Evolutionary conservation across 2,797 vertebrate genomes (phyloP).

Genomic region (Syncerus caffer): DNA sequence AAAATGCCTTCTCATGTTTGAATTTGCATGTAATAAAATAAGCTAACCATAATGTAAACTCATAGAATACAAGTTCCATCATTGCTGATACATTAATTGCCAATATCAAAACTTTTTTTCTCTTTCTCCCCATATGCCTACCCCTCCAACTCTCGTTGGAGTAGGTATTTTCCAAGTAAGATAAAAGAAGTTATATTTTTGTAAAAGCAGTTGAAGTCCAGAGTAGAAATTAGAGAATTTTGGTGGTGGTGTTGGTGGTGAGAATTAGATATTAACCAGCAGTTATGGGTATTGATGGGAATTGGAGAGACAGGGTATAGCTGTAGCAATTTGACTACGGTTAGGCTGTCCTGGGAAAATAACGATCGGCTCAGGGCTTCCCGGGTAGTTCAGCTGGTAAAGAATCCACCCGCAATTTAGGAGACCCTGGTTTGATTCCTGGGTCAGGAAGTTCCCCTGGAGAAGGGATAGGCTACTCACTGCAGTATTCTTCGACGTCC

Average conservation of each 20-base stretch:
- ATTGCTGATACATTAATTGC: background rate
- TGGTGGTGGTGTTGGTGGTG: background rate
- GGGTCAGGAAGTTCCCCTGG: background rate
- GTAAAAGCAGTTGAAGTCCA: background rate
- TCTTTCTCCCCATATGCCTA: background rate
- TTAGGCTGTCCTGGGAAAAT: background rate
- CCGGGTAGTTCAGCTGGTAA: background rate
- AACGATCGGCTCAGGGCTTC: background rate
- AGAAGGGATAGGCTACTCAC: background rate
- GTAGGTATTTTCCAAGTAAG: background rate
- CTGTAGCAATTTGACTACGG: background rate
- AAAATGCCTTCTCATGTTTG: background rate
- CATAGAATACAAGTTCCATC: background rate
- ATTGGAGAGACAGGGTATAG: background rate
- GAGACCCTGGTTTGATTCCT: background rate
- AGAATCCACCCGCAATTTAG: background rate
- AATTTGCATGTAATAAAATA: background rate
- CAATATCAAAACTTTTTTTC: background rate
- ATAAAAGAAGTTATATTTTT: background rate
- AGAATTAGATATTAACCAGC: background rate
- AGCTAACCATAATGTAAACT: background rate
- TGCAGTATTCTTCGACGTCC: accelerated
- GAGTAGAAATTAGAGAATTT: background rate
- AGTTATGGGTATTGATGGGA: background rate
- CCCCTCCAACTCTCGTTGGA: background rate